phyloP scores from a whole-genome alignment of 2,888 invertebrate species.

The Erannis defoliaria region DNA sequence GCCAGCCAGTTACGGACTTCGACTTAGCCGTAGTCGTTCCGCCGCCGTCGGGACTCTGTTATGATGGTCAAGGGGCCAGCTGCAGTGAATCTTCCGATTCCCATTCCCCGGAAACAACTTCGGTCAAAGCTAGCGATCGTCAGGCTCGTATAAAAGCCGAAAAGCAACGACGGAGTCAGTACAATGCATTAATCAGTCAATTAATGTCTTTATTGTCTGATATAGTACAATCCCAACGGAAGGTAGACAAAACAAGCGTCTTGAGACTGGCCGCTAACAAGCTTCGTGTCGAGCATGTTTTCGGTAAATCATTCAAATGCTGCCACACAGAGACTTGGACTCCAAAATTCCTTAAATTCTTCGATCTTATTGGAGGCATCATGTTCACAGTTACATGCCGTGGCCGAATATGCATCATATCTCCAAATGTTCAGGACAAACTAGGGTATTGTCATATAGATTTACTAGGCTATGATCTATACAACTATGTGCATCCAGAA shows the following conservation, averaged over 20 bases:
- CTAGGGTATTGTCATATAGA: conserved; percentile 96
- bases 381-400: conserved; percentile 92
- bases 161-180: conserved; percentile 95
- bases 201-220: conserved; percentile 94
- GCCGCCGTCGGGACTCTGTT: conserved; percentile 57
- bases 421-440: conserved; percentile 93
- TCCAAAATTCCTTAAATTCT: conserved; percentile 86
- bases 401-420: conserved; percentile 94
- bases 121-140: conserved; percentile 89
- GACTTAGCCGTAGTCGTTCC: conserved; percentile 64
- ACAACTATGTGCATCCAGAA: conserved; percentile 93
- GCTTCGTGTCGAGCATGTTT: conserved; percentile 92
- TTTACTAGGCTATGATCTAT: conserved; percentile 95
- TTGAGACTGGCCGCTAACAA: conserved; percentile 95
- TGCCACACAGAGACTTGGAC: conserved; percentile 82
- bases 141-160: conserved; percentile 96
- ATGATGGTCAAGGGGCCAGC: conserved; percentile 59
- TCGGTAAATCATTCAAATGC: conserved; percentile 84
- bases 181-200: conserved; percentile 94
- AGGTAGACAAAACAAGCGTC: conserved; percentile 96
- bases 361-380: conserved; percentile 92
- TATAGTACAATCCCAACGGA: conserved; percentile 92
- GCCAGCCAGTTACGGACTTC: conserved; percentile 56
- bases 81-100: conserved; percentile 79
- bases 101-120: conserved; percentile 73